Conservation (phyloP, 2,888 invertebrate genomes). For the Homarus gammarus region DNA sequence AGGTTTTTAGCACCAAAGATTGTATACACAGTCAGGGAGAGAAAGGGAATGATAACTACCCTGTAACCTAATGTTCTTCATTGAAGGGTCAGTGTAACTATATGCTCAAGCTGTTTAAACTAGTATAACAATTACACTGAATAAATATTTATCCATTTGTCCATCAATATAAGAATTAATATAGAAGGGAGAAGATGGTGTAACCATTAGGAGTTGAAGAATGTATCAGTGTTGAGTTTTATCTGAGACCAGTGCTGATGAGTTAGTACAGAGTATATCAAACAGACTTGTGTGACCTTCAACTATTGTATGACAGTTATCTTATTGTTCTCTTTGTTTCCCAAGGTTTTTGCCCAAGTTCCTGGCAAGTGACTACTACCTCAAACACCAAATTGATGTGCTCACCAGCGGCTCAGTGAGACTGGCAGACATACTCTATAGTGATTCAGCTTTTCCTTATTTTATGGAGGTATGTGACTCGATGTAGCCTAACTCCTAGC, state of each 20-base stretch:
- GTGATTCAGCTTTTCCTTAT: slow-evolving; percentile 94
- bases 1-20: too few relatives aligned
- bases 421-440: slow-evolving; percentile 92
- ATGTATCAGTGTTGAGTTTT: neutral
- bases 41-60: too few relatives aligned
- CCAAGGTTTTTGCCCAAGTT: slow-evolving; percentile 88
- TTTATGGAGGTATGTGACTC: slow-evolving; percentile 91
- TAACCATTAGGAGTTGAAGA: neutral
- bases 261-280: neutral
- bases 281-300: slow-evolving; percentile 5
- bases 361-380: slow-evolving; percentile 90
- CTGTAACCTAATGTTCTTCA: too few relatives aligned
- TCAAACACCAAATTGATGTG: slow-evolving; percentile 95
- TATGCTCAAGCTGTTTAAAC: too few relatives aligned
- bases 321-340: slow-evolving; percentile 74
- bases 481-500: too few relatives aligned
- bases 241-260: neutral
- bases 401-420: slow-evolving; percentile 89
- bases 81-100: too few relatives aligned
- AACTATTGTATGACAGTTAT: neutral
- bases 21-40: too few relatives aligned
- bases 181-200: neutral
- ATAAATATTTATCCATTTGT: too few relatives aligned
- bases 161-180: too few relatives aligned
- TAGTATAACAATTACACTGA: too few relatives aligned